Conservation (phyloP, 2,888 invertebrate species). For the Orthonychiurus folsomi region DNA sequence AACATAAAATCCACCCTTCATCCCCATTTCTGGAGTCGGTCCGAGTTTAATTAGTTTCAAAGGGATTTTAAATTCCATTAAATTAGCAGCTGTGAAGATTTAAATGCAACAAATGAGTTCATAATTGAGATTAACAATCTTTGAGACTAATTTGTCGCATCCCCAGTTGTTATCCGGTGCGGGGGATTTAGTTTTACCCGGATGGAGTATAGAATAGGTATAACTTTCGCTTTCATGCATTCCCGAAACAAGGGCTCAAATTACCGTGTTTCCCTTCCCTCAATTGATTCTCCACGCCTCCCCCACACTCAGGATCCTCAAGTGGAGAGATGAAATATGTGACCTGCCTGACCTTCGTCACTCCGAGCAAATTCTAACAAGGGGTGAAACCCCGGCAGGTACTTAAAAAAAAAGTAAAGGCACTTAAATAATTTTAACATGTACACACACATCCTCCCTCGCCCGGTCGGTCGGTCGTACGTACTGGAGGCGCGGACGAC, state of each 20-base stretch:
- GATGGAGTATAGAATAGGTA: too few species aligned
- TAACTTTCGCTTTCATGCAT: too few species aligned
- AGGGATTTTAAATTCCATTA: not conserved
- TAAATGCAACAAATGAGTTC: too few species aligned
- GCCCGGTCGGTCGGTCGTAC: too few species aligned
- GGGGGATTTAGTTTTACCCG: too few species aligned
- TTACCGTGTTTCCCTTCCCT: conserved; percentile 30
- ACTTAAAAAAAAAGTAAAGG: not conserved
- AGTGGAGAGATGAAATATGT: not conserved
- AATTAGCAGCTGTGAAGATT: not conserved
- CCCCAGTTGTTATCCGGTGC: too few species aligned
- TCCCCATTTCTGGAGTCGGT: too few species aligned
- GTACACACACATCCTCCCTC: too few species aligned
- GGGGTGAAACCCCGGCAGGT: not conserved
- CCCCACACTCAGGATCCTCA: not conserved
- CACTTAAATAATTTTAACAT: not conserved
- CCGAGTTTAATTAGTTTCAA: too few species aligned
- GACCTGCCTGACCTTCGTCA: conserved; percentile 2
- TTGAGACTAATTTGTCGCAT: too few species aligned
- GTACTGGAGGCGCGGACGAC: too few species aligned
- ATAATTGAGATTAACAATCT: too few species aligned
- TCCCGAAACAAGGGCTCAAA: conserved; percentile 16
- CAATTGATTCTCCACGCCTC: conserved; percentile 17
- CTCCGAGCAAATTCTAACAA: conserved; percentile 6
- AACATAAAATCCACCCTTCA: not conserved